Evolutionary conservation across 2,888 invertebrate species (phyloP), one percentile per base, ranked within the genome.

Genomic region (Drosophila koepferae): DNA sequence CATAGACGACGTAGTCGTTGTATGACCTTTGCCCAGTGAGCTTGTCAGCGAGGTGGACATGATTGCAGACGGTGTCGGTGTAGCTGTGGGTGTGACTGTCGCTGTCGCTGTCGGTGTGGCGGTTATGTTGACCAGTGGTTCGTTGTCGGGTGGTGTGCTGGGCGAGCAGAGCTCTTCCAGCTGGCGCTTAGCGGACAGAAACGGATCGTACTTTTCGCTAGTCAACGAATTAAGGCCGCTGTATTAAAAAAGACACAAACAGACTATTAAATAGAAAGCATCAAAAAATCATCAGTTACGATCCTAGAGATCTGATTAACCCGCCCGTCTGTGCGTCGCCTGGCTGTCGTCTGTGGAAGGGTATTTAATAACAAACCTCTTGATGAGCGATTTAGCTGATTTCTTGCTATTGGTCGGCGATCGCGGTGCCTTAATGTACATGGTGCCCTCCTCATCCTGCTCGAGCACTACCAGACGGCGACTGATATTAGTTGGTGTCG

Each of bases 111-210:
- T 16, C 8, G 73, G 61, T 80, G 86, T 69, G 41, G 65, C 63
- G 59, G 68, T 55, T 4, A 64, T 55, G 53, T 43, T 58, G 9
- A 48, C 51, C 28, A 49, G 49, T 31, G 62, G 66, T 61, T 77
- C 82, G 64, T 60, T 70, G 92, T 64, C 83, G 65, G 81, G 94
- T 92, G 82, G 89, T 63, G 95, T 95, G 51, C 56, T 77, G 67
- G 85, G 95, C 59, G 96, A 95, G 93, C 97, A 95, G 41, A 97
- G 94, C 91, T 97, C 97, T 93, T 96, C 95, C 94, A 97, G 95
- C 93, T 97, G 97, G 77, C 95, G 95, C 93, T 97, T 96, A 55
- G 97, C 97, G 80, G 96, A 95, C 80, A 95, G 93, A 93, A 96
- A 97, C 59, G 97, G 97, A 93, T 97, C 96, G 93, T 97, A 97